These are phyloP conservation scores for Aleadryas rufinucha DNA, from an alignment of 2,113 vertebrate genomes.

Conservation along the genomic window DNA sequence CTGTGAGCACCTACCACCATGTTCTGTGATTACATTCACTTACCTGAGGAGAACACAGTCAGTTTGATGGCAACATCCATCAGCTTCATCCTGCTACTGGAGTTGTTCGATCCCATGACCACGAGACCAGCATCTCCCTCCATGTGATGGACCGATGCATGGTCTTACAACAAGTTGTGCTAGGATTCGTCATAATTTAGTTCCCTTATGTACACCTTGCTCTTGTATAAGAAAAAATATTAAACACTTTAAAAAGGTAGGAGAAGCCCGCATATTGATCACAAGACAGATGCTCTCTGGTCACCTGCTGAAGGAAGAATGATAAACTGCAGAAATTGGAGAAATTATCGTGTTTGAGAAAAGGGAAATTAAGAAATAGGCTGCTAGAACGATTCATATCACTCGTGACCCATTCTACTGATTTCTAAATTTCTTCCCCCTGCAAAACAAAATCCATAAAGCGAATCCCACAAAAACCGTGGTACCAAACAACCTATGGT, in stretches of 20 bases:
- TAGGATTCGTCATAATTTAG: neutral
- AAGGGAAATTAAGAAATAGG: neutral
- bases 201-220: neutral
- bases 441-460: neutral
- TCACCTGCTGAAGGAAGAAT: neutral
- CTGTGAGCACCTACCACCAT: neutral
- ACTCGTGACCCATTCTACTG: neutral
- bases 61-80: neutral
- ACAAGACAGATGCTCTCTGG: neutral
- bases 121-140: neutral
- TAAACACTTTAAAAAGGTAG: neutral
- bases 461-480: neutral
- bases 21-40: neutral
- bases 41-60: neutral
- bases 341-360: neutral
- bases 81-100: neutral
- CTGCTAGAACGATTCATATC: neutral
- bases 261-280: neutral
- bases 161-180: neutral
- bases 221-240: neutral
- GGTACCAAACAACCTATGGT: neutral
- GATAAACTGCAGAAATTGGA: neutral
- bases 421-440: neutral
- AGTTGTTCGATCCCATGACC: neutral
- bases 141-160: accelerated